phyloP scores from a whole-genome alignment of 1,140 invertebrate genomes.

The Dendrolimus punctatus region DNA sequence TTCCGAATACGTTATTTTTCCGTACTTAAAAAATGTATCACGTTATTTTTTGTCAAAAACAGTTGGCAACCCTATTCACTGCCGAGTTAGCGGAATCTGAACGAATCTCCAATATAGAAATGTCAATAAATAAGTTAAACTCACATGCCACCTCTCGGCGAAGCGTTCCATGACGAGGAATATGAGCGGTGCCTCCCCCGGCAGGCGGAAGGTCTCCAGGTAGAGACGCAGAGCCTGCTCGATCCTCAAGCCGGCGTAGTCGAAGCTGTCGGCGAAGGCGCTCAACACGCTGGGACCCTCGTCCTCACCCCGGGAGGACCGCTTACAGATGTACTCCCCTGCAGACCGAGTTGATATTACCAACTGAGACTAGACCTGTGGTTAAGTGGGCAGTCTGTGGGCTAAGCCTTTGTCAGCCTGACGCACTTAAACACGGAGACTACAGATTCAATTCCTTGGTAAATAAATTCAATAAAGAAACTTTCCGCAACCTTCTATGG shows the following conservation, averaged over 20 bases:
- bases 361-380: neutral
- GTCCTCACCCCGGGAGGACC: constrained; percentile 35
- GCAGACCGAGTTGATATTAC: neutral
- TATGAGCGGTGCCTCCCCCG: constrained; percentile 97
- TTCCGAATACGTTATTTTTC: no score
- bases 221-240: constrained; percentile 96
- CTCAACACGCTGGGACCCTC: constrained; percentile 72
- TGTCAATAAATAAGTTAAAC: constrained; percentile 45
- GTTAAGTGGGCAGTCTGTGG: no score
- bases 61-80: no score
- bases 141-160: constrained; percentile 95
- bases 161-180: constrained; percentile 96
- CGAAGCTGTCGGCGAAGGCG: constrained; percentile 87
- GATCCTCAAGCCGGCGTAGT: constrained; percentile 90
- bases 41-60: no score
- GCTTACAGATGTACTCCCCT: constrained; percentile 63
- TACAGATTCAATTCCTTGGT: no score
- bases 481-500: no score
- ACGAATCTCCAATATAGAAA: neutral
- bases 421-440: no score
- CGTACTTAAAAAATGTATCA: no score
- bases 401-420: no score
- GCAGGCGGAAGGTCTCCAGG: constrained; percentile 96
- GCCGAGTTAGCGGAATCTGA: no score
- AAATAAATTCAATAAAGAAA: no score